phyloP scores from a whole-genome alignment of 1,140 invertebrate species.

The Vanessa atalanta region DNA sequence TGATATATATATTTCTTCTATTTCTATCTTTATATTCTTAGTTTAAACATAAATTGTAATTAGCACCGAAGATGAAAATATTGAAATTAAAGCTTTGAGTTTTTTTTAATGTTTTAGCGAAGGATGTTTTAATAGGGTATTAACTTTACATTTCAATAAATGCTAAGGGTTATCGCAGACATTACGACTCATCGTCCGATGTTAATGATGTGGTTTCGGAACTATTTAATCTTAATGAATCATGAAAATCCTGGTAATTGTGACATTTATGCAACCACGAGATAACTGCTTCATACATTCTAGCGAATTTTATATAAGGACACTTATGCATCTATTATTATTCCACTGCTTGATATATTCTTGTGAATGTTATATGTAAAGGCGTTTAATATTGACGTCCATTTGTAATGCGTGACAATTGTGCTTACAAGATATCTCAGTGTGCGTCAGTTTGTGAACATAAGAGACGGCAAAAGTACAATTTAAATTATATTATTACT shows the following conservation, averaged over 20 bases:
- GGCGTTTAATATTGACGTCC: too few relatives aligned
- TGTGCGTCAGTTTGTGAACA: too few relatives aligned
- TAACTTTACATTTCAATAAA: neutral
- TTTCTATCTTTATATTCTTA: neutral
- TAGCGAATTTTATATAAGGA: too few relatives aligned
- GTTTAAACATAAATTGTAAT: neutral
- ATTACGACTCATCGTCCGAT: neutral
- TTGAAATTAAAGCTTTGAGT: neutral
- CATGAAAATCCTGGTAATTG: neutral
- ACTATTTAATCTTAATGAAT: slow-evolving; percentile 4
- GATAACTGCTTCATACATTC: too few relatives aligned
- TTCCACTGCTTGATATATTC: too few relatives aligned
- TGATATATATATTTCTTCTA: neutral
- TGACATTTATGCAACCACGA: neutral
- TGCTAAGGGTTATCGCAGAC: neutral
- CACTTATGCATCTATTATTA: too few relatives aligned
- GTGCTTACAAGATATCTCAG: too few relatives aligned
- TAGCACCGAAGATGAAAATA: neutral
- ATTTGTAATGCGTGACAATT: too few relatives aligned
- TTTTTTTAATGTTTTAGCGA: neutral
- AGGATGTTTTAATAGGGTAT: neutral
- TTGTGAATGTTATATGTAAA: too few relatives aligned
- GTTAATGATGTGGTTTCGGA: neutral
- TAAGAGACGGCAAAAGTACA: too few relatives aligned
- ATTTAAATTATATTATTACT: too few relatives aligned